Evolutionary conservation across 2,888 invertebrate genomes (phyloP), one percentile per base, ranked within the genome.

Genomic region (Deilephila porcellus): DNA sequence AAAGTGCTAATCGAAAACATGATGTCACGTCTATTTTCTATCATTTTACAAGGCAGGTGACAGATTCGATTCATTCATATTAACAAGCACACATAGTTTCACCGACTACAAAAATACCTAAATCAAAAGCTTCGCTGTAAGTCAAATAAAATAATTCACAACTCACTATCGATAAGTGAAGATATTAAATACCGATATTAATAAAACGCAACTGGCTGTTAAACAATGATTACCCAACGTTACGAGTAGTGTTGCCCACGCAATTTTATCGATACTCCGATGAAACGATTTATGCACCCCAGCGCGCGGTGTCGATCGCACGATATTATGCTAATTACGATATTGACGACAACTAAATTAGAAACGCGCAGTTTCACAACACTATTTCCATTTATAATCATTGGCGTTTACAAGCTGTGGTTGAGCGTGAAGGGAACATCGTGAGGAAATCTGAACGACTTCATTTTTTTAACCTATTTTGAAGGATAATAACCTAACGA

Each of bases 261-360:
- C 79, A 62, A 59, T 72, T 63, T 64, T 76, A 75, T 77, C 74
- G 75, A 75, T 74, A 76, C 73, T 72, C 78, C 81, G 84, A 86
- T 84, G 81, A 80, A 84, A 83, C 79, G 78, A 87, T 86, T 87
- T 85, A 86, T 82, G 74, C 81, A 79, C 71, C 81, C 75, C 72
- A 73, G 76, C 75, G 76, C 74, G 75, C 76, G 75, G 62, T 76
- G 74, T 72, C 62, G 74, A 72, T 56, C 63, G 60, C 62, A 45
- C 76, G 80, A 83, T 80, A 81, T 74, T 78, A 81, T 85, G 79
- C 82, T 81, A 80, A 80, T 82, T 80, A 79, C 45, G 20, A 67
- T 67, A 67, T 25, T 67, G 67, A 67, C 67, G 25, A 67, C 67
- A 52, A 17, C 52, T 67, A 52, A 67, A 67, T 67, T 52, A 67